A percentile compares a stretch with the other conserved stretches of the same genome.
Conservation (phyloP, 2,797 vertebrate species). For the Pampus argenteus region DNA sequence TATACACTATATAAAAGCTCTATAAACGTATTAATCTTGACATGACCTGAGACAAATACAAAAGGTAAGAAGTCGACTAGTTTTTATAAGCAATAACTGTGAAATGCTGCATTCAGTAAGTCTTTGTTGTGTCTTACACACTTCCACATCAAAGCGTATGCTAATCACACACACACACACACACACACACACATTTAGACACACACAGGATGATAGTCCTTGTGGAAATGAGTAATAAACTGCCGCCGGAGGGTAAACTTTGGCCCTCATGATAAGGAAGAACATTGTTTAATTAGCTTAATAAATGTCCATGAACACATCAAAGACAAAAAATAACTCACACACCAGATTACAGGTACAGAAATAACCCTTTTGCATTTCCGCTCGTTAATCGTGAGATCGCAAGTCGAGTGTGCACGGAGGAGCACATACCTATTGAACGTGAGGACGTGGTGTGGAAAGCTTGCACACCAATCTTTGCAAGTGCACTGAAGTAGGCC, state of each 20-base stretch:
- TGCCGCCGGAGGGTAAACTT: conserved; percentile 38
- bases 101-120: not conserved
- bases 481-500: conserved; percentile 91
- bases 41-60: not conserved
- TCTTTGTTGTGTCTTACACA: not conserved
- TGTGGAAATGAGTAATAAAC: conserved; percentile 34
- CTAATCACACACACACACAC: conserved; percentile 12
- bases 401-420: not conserved
- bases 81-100: not conserved
- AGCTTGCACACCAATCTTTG: conserved; percentile 92
- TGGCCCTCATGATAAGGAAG: conserved; percentile 36
- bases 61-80: not conserved
- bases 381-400: not conserved
- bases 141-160: conserved; percentile 14
- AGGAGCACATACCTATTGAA: conserved; percentile 86
- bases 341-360: conserved; percentile 1
- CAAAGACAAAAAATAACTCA: conserved; percentile 18
- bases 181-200: conserved; percentile 10
- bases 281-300: conserved; percentile 38
- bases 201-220: not conserved
- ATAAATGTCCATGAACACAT: conserved; percentile 53
- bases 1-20: not conserved
- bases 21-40: not conserved
- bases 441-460: conserved; percentile 88
- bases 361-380: not conserved